Evolutionary conservation across 2,888 invertebrate genomes (phyloP).

Genomic region (Heliconius hortense): DNA sequence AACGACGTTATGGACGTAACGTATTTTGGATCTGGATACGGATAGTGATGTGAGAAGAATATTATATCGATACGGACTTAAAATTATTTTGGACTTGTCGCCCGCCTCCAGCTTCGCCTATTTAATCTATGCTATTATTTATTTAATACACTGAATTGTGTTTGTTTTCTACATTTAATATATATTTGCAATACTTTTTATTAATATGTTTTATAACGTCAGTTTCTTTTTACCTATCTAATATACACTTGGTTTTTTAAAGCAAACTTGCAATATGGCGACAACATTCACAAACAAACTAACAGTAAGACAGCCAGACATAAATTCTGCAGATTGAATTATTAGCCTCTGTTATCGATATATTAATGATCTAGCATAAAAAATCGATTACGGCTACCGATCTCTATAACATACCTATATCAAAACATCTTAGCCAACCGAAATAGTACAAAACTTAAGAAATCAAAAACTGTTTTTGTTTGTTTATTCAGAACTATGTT

Average conservation of each 20-base stretch:
- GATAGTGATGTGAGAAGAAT: neutral
- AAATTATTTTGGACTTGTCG: neutral
- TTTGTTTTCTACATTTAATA: too few relatives aligned
- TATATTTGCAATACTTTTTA: too few relatives aligned
- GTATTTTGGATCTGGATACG: neutral
- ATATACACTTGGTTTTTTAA: too few relatives aligned
- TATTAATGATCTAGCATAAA: neutral
- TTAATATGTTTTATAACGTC: too few relatives aligned
- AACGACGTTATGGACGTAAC: neutral
- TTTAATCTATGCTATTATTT: neutral
- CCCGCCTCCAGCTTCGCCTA: neutral
- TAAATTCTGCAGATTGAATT: neutral
- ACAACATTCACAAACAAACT: too few relatives aligned
- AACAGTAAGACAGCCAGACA: neutral
- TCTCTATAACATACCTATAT: neutral
- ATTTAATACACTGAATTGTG: neutral
- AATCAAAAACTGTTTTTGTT: slow-evolving; percentile 25
- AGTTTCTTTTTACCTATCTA: too few relatives aligned
- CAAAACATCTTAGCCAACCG: slow-evolving; percentile 6
- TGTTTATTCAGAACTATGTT: slow-evolving; percentile 31
- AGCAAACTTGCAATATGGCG: too few relatives aligned
- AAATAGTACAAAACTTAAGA: slow-evolving; percentile 17
- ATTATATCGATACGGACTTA: neutral
- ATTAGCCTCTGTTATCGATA: neutral
- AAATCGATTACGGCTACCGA: neutral